Percentiles rank a stretch among this genome's conserved stretches.
phyloP scores from a whole-genome alignment of 1,140 invertebrate species.

The Drosophila biarmipes region DNA sequence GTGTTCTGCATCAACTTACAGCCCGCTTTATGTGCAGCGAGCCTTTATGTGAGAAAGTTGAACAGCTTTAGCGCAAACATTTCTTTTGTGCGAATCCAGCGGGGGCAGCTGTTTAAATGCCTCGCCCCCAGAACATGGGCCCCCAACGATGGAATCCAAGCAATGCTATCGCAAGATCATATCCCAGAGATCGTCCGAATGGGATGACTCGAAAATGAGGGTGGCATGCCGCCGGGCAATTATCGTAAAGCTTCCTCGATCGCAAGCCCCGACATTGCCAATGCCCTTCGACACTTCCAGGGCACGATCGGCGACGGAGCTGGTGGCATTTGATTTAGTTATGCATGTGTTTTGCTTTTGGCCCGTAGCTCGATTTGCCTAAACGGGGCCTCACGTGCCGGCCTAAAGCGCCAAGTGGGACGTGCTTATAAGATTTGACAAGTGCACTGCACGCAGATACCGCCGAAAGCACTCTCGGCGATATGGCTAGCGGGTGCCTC shows the following conservation, averaged over 20 bases:
- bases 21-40: not conserved
- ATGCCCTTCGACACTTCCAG: constrained; percentile 41
- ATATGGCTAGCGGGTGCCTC: not conserved
- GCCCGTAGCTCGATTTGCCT: constrained; percentile 26
- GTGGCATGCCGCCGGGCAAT: constrained; percentile 61
- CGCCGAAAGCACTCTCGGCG: not conserved
- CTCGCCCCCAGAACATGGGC: constrained; percentile 16
- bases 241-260: constrained; percentile 34
- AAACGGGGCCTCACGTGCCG: constrained; percentile 56
- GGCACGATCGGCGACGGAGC: constrained; percentile 16
- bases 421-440: constrained; percentile 52
- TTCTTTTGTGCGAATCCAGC: constrained; percentile 32
- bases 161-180: constrained; percentile 5
- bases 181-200: constrained; percentile 4
- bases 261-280: constrained; percentile 7
- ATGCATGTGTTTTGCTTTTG: constrained; percentile 16
- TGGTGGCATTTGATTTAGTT: constrained; percentile 23
- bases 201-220: constrained; percentile 40
- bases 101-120: constrained; percentile 51
- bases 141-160: constrained; percentile 18
- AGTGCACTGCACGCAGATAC: constrained; percentile 38
- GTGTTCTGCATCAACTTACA: constrained; percentile 9
- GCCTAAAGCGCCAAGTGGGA: constrained; percentile 28
- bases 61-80: constrained; percentile 40
- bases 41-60: not conserved